Evolutionary conservation across 2,888 invertebrate species (phyloP).

Genomic region (Branchipolynoe longqiensis): DNA sequence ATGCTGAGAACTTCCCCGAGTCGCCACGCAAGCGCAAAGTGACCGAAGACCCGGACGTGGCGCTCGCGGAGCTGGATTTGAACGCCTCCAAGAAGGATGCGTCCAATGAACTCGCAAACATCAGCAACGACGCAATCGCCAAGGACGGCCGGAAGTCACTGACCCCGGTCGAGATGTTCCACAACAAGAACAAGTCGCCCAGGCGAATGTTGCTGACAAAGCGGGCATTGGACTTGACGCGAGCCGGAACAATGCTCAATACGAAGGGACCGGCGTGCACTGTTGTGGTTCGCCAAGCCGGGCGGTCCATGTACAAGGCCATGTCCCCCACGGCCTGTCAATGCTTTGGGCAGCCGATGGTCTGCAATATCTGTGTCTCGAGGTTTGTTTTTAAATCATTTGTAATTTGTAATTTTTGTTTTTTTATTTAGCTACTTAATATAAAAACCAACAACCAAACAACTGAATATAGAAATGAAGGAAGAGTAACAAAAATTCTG

Average conservation of each 20-base stretch:
- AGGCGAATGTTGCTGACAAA: slow-evolving; percentile 73
- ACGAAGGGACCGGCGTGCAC: background rate
- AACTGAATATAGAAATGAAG: too few relatives aligned
- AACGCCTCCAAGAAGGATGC: background rate
- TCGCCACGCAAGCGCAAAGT: slow-evolving; percentile 55
- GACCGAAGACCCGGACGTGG: background rate
- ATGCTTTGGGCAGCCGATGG: slow-evolving; percentile 87
- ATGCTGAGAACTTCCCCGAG: slow-evolving; percentile 56
- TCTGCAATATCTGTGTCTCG: slow-evolving; percentile 87
- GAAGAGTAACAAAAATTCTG: too few relatives aligned
- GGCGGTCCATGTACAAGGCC: slow-evolving; percentile 53
- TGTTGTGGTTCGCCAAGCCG: slow-evolving; percentile 1
- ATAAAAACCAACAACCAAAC: background rate
- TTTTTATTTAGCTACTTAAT: background rate
- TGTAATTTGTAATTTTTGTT: background rate
- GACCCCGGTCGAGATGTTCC: slow-evolving; percentile 65
- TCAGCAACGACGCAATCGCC: background rate
- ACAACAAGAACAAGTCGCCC: slow-evolving; percentile 72
- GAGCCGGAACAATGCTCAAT: background rate
- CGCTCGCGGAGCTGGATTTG: slow-evolving; percentile 10
- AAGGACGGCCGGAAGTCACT: slow-evolving; percentile 16
- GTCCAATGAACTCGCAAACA: background rate
- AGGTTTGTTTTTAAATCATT: slow-evolving; percentile 80
- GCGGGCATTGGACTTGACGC: slow-evolving; percentile 67
- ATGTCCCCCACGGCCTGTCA: slow-evolving; percentile 83